Base-by-base conservation (phyloP, 1,140 invertebrate species). In the Drosophila sturtevanti region DNA sequence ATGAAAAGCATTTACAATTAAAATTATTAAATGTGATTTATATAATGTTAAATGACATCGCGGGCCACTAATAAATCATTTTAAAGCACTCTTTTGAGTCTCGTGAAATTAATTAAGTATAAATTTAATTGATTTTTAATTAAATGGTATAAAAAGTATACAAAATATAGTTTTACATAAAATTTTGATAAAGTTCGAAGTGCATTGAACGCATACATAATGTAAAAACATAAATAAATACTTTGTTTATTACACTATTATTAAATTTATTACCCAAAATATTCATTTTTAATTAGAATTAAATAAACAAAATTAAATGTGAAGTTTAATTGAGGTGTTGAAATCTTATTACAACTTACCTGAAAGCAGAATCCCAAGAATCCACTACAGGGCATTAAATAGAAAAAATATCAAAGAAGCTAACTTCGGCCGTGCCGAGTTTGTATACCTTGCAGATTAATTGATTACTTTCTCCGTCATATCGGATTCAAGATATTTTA, bases 81-180 rank as follows among this genome's bases (percentile, higher is more conserved):
- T 79, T 59, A 79, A 68, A 61, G 71, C 11, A 44, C 18, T 34
- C 31, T 63, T 11, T 55, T 35, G 63, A 24, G 71, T 60, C 48
- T 62, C 31, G 37, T 21, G 31, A 66, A 76, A 64, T 61, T 63
- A 71, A 78, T 68, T 41, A 73, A 61, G 21, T 48, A 55, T 51
- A 72, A 68, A 76, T 77, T 77, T 65, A 87, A 86, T 87, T 87
- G 55, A 87, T 79, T 79, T 87, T 69, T 63, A 70, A 69, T 70
- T 44, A 64, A 62, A 51, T 48, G 62, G 51, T 35, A 56, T 51
- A 35, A 56, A 14, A 27, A 14, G 18, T 51, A 18, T 38, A 60
- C 16, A 24, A 14, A 51, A 24, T 22, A 44, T 24, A 24, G 22
- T 24, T 4, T 24, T 24, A 3, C 4, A 24, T 4, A 48, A 52